Conservation (phyloP, 1,140 invertebrate species). For the Camponotus vicinus region DNA sequence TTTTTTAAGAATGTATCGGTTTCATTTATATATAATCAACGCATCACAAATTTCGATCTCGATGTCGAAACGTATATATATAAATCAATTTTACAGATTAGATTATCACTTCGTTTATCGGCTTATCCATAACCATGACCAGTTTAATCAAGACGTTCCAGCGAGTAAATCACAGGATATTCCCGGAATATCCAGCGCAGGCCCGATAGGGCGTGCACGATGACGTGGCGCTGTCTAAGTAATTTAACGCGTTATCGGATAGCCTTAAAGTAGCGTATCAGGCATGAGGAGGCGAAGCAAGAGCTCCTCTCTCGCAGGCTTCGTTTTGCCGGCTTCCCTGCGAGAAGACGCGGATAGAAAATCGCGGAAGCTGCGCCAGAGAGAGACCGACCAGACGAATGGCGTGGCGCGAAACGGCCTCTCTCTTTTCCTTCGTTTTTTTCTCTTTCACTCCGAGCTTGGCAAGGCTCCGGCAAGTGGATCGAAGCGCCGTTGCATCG, state of each 20-base stretch:
- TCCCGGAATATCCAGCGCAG: slow-evolving; percentile 41
- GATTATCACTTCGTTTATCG: slow-evolving; percentile 28
- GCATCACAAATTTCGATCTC: not conserved
- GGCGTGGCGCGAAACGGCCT: slow-evolving; percentile 27
- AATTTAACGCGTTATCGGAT: slow-evolving; percentile 54
- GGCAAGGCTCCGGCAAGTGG: slow-evolving; percentile 58
- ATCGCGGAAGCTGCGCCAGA: slow-evolving; percentile 35
- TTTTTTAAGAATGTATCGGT: not conserved
- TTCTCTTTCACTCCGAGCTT: slow-evolving; percentile 16
- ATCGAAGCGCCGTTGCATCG: slow-evolving; percentile 69
- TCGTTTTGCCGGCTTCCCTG: slow-evolving; percentile 57
- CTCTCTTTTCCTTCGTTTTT: slow-evolving; percentile 30
- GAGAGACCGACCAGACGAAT: slow-evolving; percentile 39
- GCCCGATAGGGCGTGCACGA: slow-evolving; percentile 38
- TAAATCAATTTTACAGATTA: slow-evolving; percentile 37
- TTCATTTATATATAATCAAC: not conserved
- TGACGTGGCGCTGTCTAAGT: slow-evolving; percentile 52
- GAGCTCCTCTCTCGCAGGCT: not conserved
- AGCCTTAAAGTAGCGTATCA: slow-evolving; percentile 55
- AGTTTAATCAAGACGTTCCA: slow-evolving; percentile 55
- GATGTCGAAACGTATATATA: not conserved
- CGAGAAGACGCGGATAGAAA: slow-evolving; percentile 29
- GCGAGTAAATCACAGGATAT: slow-evolving; percentile 53
- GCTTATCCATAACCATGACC: slow-evolving; percentile 49
- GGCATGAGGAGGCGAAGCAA: not conserved